phyloP scores from a whole-genome alignment of 2,888 invertebrate species.

The Tetramorium bicarinatum region DNA sequence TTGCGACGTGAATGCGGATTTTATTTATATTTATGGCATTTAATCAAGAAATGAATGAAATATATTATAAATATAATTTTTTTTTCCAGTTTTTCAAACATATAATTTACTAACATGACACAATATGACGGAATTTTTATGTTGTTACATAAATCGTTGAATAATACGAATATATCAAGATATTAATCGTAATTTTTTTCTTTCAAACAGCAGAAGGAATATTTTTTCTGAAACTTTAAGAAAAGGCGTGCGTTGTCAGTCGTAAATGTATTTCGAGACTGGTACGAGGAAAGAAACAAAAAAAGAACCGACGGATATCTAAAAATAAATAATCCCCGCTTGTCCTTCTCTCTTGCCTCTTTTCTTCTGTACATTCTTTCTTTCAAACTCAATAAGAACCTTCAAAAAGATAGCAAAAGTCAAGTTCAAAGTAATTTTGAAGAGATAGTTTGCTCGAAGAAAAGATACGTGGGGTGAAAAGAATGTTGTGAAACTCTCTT shows the following conservation, averaged over 20 bases:
- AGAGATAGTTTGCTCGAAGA: not conserved
- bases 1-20: not conserved
- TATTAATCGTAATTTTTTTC: not conserved
- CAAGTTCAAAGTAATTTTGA: slow-evolving; percentile 46
- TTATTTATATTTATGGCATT: not conserved
- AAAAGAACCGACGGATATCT: slow-evolving; percentile 51
- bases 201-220: not conserved
- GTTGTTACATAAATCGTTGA: not conserved
- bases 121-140: not conserved
- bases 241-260: not conserved
- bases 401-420: slow-evolving; percentile 38
- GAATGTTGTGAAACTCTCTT: not conserved
- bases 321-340: slow-evolving; percentile 63
- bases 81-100: not conserved
- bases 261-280: slow-evolving; percentile 56
- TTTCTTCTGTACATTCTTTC: not conserved
- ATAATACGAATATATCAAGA: not conserved
- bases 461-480: not conserved
- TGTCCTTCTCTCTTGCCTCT: not conserved
- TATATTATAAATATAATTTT: not conserved
- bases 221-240: not conserved
- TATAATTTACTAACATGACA: not conserved
- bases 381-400: slow-evolving; percentile 47
- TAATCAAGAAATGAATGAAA: not conserved
- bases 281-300: slow-evolving; percentile 41